Percentiles rank a stretch among this genome's conserved stretches.
These are phyloP conservation scores for Anseranas semipalmata DNA, from an alignment of 2,113 vertebrate genomes.

Conservation along the genomic window DNA sequence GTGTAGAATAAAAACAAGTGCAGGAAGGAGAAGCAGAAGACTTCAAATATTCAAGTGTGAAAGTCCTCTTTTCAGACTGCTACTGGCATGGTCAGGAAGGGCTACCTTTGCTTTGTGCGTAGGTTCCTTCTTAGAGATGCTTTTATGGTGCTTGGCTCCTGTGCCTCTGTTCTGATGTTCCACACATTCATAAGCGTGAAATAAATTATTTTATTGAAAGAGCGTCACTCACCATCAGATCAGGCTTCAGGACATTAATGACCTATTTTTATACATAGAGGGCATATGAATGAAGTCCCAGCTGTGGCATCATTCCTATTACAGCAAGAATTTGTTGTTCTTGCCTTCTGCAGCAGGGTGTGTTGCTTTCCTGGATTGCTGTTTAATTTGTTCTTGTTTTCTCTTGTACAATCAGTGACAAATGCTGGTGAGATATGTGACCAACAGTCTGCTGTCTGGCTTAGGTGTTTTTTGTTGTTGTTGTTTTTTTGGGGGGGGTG, in stretches of 20 bases:
- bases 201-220: neutral
- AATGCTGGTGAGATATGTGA: neutral
- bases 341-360: fast-evolving
- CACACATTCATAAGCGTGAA: neutral
- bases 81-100: neutral
- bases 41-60: neutral
- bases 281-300: neutral
- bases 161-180: neutral
- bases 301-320: neutral
- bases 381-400: neutral
- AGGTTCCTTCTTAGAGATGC: neutral
- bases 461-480: fast-evolving
- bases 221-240: neutral
- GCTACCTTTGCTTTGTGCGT: neutral
- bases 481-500: neutral
- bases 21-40: neutral
- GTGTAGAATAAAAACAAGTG: neutral
- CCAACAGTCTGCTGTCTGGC: neutral
- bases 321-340: neutral
- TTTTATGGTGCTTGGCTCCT: neutral
- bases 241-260: neutral
- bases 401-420: neutral
- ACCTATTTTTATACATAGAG: neutral
- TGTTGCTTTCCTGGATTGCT: neutral
- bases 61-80: neutral